These are phyloP conservation scores for Perca schrenkii DNA, from an alignment of 2,113 vertebrate genomes.

Conservation along the genomic window DNA sequence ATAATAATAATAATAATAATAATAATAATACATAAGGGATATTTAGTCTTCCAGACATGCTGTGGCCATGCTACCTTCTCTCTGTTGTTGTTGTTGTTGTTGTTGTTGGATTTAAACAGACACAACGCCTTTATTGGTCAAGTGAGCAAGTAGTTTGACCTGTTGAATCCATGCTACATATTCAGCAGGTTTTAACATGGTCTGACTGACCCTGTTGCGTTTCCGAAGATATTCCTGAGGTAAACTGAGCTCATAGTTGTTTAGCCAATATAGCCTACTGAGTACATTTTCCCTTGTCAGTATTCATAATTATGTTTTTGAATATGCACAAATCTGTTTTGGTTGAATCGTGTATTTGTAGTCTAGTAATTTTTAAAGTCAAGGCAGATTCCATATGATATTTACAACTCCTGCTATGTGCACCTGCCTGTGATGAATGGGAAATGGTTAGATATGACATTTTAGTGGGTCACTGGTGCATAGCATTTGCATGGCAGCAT, in stretches of 20 bases:
- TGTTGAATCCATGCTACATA: conserved; percentile 58
- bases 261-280: neutral
- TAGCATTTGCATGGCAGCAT: neutral
- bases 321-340: neutral
- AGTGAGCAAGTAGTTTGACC: conserved; percentile 42
- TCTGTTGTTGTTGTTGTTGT: neutral
- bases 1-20: neutral
- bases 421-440: neutral
- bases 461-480: neutral
- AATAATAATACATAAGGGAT: neutral
- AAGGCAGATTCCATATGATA: neutral
- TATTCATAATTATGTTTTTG: neutral
- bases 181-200: neutral
- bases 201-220: neutral
- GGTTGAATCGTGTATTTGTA: neutral
- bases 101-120: neutral
- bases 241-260: conserved; percentile 17
- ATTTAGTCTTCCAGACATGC: neutral
- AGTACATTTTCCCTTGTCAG: neutral
- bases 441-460: conserved; percentile 42
- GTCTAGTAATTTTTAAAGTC: neutral
- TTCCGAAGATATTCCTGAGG: neutral
- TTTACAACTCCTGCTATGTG: conserved; percentile 25
- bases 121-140: conserved; percentile 45
- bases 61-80: neutral